These are phyloP conservation scores for Scaptomyza polygonia DNA, from an alignment of 2,888 invertebrate genomes.

Conservation along the genomic window DNA sequence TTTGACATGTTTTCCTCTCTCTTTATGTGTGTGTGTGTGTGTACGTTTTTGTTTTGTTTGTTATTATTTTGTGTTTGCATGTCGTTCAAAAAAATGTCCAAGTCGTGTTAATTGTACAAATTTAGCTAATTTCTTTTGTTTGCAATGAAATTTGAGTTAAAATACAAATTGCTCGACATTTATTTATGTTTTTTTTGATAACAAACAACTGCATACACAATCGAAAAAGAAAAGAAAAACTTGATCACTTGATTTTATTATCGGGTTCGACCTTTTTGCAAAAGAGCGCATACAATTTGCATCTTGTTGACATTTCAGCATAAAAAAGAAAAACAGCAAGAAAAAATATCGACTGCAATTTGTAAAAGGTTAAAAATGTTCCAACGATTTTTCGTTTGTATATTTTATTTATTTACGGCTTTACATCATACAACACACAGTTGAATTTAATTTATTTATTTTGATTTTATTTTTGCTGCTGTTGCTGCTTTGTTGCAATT, in stretches of 20 bases:
- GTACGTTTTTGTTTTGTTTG: no score
- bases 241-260: not conserved
- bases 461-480: conserved; percentile 13
- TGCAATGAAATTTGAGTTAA: conserved; percentile 36
- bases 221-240: not conserved
- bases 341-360: conserved; percentile 25
- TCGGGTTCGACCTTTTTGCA: not conserved
- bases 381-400: conserved; percentile 44
- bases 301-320: conserved; percentile 10
- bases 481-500: conserved; percentile 34
- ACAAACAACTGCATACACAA: not conserved
- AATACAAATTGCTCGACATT: conserved; percentile 32
- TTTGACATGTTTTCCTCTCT: conserved; percentile 38
- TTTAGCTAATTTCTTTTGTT: conserved; percentile 43
- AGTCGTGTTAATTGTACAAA: conserved; percentile 35
- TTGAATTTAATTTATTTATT: conserved; percentile 1
- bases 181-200: not conserved
- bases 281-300: not conserved
- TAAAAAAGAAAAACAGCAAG: not conserved
- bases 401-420: conserved; percentile 56
- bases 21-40: conserved; percentile 25
- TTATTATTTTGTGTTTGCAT: conserved; percentile 5
- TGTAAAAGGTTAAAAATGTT: conserved; percentile 14
- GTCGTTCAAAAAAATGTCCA: conserved; percentile 13
- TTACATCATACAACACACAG: conserved; percentile 38